phyloP scores from a whole-genome alignment of 23 tunicate species.

The Clavelina lepadiformis region DNA sequence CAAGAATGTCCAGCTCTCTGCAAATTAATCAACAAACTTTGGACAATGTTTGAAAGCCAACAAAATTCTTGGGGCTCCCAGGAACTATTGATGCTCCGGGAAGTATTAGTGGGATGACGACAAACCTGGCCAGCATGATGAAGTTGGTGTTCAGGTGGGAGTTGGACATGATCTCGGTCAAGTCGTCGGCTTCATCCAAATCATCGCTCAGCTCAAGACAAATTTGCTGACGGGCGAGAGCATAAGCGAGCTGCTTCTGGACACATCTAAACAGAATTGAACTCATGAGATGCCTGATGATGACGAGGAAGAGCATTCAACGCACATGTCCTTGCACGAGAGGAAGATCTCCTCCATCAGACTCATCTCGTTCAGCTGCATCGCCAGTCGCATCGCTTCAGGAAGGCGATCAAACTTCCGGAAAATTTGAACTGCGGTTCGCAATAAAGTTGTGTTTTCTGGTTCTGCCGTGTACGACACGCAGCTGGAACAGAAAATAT shows the following conservation, averaged over 20 bases:
- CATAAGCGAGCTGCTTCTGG: conserved; percentile 79
- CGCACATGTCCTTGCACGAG: conserved; percentile 88
- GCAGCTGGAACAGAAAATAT: conserved; percentile 41
- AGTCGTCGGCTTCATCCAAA: conserved; percentile 73
- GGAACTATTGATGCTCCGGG: neutral
- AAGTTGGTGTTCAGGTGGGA: conserved; percentile 82
- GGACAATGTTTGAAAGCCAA: neutral
- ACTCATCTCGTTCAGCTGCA: conserved; percentile 87
- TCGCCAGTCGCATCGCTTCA: conserved; percentile 88
- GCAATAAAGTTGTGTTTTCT: conserved; percentile 81
- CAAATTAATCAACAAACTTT: neutral
- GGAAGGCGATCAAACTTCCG: conserved; percentile 75
- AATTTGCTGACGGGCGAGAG: conserved; percentile 82
- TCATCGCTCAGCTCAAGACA: conserved; percentile 73
- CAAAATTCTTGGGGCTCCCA: neutral
- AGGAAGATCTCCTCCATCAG: conserved; percentile 74
- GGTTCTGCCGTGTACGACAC: conserved; percentile 98
- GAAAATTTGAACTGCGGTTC: conserved; percentile 79
- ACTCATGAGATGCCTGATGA: neutral
- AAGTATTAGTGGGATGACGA: neutral
- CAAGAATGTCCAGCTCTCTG: conserved; percentile 95
- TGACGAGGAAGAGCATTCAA: neutral
- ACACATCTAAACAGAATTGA: conserved; percentile 18
- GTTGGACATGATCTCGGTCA: conserved; percentile 89
- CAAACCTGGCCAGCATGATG: conserved; percentile 76